A percentile compares a stretch with the other conserved stretches of the same genome.
phyloP scores from a whole-genome alignment of 2,888 invertebrate species.

The Aethes cnicana region DNA sequence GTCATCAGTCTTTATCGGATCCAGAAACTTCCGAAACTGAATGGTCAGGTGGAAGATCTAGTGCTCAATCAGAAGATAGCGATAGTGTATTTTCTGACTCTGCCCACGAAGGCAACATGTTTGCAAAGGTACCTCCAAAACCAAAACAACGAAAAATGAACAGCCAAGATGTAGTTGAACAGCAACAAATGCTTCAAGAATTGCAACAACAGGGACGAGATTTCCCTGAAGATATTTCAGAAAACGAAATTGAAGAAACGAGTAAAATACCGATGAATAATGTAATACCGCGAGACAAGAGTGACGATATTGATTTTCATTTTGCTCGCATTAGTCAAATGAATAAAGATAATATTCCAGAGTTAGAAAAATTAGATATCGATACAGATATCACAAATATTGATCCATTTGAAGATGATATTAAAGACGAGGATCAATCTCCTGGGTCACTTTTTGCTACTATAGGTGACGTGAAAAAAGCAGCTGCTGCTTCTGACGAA shows the following conservation, averaged over 20 bases:
- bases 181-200: constrained; percentile 75
- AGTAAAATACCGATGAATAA: constrained; percentile 51
- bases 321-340: constrained; percentile 81
- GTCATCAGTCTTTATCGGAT: constrained; percentile 87
- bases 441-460: constrained; percentile 88
- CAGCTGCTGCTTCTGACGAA: constrained; percentile 83
- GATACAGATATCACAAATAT: constrained; percentile 84
- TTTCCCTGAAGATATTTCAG: constrained; percentile 58
- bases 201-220: constrained; percentile 72
- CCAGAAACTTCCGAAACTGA: constrained; percentile 90
- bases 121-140: constrained; percentile 83
- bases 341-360: constrained; percentile 73
- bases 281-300: constrained; percentile 69
- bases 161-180: constrained; percentile 76
- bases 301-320: constrained; percentile 77
- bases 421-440: constrained; percentile 83
- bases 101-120: constrained; percentile 84
- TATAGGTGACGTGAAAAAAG: constrained; percentile 87
- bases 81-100: constrained; percentile 88
- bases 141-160: constrained; percentile 72
- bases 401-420: constrained; percentile 82
- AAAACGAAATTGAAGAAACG: constrained; percentile 64
- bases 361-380: constrained; percentile 78
- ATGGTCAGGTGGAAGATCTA: constrained; percentile 84
- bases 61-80: constrained; percentile 89